Base-by-base conservation (phyloP, 1,140 invertebrate species). In the Panulirus ornatus region DNA sequence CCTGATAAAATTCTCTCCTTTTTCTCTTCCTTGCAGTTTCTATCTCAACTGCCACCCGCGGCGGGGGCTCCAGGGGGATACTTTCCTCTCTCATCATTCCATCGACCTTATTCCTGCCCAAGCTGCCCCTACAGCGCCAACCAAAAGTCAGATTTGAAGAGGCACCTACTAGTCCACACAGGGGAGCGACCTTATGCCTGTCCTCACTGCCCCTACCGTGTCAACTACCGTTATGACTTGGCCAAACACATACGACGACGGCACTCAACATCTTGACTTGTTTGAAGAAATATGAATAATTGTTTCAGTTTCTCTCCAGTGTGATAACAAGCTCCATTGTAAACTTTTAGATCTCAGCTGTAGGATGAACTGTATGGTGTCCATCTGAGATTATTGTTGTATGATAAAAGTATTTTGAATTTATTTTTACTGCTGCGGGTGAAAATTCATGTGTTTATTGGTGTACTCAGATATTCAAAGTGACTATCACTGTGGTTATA, bases 121-220 rank as follows among this genome's bases (percentile, higher is more conserved):
- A 63, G 71, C 42, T 86, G 84, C 47, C 84, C 84, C 71, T 86
- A 86, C 84, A 75, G 84, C 40, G 71, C 84, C 84, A 86, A 86
- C 51, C 84, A 86, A 86, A 86, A 86, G 71, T 86, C 84, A 27
- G 84, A 86, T 58, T 71, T 86, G 38, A 86, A 86, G 71, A 75
- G 84, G 40, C 84, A 86, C 47, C 70, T 86, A 71, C 84, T 73
- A 30, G 71, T 86, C 30, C 84, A 86, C 30, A 86, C 84, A 30
- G 70, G 84, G 38, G 84, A 76, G 70, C 84, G 84, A 27, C 84
- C 84, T 27, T 86, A 76, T 44, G 84, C 70, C 71, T 86, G 84
- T 36, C 84, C 84, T 14, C 58, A 86, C 36, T 86, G 84, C 71
- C 84, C 84, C 16, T 86, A 86, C 47, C 84, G 84, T 40, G 84